These are phyloP conservation scores for Himalopsyche japonica DNA, from an alignment of 2,888 invertebrate species.

Conservation along the genomic window DNA sequence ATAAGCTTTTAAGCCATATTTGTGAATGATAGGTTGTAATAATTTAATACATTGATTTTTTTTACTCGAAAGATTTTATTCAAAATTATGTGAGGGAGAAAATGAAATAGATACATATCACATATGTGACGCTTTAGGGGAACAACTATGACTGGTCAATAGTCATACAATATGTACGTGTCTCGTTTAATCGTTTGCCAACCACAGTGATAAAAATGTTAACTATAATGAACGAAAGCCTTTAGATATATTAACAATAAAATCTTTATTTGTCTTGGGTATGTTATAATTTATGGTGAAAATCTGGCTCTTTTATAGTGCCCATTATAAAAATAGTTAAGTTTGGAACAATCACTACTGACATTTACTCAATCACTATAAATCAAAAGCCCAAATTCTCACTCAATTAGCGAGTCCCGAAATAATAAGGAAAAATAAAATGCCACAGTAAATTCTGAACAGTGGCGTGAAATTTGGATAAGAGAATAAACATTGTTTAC, in stretches of 20 bases:
- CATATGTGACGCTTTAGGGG: no score
- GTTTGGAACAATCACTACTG: background rate
- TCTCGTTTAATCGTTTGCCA: no score
- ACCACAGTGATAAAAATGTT: no score
- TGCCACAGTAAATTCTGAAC: background rate
- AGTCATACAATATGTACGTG: no score
- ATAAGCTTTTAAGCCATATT: no score
- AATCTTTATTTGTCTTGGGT: background rate
- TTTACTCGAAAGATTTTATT: no score
- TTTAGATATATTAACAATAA: background rate
- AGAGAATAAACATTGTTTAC: no score
- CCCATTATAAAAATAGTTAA: background rate
- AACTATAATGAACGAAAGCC: background rate
- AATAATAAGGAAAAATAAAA: conserved; percentile 2
- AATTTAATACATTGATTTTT: no score
- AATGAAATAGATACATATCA: no score
- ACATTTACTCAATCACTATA: conserved; percentile 5
- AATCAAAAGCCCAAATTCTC: conserved; percentile 25
- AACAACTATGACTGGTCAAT: no score
- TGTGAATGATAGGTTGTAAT: no score
- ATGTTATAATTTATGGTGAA: background rate
- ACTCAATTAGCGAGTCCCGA: conserved; percentile 31
- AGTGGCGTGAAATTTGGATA: background rate
- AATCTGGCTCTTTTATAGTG: background rate
- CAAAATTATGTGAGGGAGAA: no score